phyloP scores from a whole-genome alignment of 2,113 vertebrate species.

The Onychorhynchus coronatus region DNA sequence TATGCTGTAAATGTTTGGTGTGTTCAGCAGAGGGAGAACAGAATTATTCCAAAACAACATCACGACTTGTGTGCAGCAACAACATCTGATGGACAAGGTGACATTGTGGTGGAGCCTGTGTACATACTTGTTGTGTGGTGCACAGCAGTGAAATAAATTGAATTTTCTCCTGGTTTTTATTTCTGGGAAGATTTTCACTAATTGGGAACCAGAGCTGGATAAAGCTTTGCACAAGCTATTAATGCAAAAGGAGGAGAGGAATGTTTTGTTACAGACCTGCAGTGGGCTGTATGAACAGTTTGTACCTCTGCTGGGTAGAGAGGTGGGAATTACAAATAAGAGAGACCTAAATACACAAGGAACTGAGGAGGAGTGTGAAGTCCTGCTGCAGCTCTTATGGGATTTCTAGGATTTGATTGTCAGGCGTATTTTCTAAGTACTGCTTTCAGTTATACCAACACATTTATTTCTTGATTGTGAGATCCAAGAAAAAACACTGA shows the following conservation, averaged over 20 bases:
- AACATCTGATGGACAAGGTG: neutral
- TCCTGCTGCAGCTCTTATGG: neutral
- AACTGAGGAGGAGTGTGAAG: neutral
- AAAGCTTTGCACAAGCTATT: neutral
- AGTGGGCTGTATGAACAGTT: neutral
- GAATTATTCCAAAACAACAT: conserved; percentile 1
- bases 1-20: neutral
- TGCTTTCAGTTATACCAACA: neutral
- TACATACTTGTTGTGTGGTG: neutral
- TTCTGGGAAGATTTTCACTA: neutral
- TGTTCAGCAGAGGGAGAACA: neutral
- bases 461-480: neutral
- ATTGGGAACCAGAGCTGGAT: neutral
- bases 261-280: neutral
- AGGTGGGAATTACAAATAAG: neutral
- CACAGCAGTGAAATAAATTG: neutral
- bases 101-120: neutral
- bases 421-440: neutral
- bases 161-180: neutral
- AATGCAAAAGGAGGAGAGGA: neutral
- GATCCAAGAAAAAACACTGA: neutral
- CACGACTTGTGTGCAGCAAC: neutral
- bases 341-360: neutral
- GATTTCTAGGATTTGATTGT: neutral
- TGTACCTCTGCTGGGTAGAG: neutral